These are phyloP conservation scores for Sebastes taczanowskii DNA, from an alignment of 2,797 vertebrate genomes.

Conservation along the genomic window DNA sequence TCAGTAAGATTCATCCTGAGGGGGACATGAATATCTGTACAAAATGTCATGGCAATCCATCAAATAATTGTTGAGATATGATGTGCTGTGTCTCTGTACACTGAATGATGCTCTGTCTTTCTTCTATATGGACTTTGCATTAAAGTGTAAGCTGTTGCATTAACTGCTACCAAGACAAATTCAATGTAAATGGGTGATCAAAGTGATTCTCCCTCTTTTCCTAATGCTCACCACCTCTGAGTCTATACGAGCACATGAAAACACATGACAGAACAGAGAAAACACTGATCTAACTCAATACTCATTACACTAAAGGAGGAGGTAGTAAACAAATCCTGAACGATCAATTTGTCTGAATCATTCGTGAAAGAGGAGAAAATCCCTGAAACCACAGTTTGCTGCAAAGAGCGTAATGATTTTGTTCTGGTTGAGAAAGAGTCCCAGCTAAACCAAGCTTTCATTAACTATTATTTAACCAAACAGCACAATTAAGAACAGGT, in stretches of 20 bases:
- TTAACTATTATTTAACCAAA: slow-evolving; percentile 12
- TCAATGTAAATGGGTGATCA: not conserved
- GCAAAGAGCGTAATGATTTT: not conserved
- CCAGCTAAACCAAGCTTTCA: not conserved
- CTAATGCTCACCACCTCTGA: not conserved
- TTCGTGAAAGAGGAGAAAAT: not conserved
- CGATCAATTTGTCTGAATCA: slow-evolving; percentile 6
- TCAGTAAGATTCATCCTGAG: not conserved
- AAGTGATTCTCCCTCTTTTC: slow-evolving; percentile 5
- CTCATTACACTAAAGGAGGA: not conserved
- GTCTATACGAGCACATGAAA: slow-evolving; percentile 2
- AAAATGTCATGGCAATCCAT: too few species aligned
- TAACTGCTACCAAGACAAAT: not conserved
- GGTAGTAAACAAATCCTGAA: slow-evolving; percentile 25
- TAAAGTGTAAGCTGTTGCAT: not conserved
- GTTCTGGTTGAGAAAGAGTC: not conserved
- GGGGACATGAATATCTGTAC: too few species aligned
- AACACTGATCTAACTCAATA: slow-evolving; percentile 10
- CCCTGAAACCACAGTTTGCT: not conserved
- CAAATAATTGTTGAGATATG: not conserved
- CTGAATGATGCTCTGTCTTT: not conserved
- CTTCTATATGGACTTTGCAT: not conserved
- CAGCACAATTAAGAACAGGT: not conserved
- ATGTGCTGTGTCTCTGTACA: not conserved
- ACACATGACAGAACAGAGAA: slow-evolving; percentile 5